These are phyloP conservation scores for Ciconia boyciana DNA, from an alignment of 2,113 vertebrate species.

Conservation along the genomic window DNA sequence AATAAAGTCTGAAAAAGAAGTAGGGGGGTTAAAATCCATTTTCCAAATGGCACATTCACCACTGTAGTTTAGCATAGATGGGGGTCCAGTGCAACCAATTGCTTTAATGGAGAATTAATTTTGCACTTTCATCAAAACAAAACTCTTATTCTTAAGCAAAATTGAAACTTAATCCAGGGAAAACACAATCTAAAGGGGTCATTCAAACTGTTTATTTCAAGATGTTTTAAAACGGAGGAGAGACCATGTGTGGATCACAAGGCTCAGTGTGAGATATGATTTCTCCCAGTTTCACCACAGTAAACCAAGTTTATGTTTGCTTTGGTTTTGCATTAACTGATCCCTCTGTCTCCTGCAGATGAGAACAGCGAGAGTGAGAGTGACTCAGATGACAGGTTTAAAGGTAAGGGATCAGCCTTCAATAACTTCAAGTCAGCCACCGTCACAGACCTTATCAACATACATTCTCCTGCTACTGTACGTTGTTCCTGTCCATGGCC, in stretches of 20 bases:
- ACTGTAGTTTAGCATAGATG: neutral
- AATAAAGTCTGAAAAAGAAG: neutral
- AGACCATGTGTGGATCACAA: neutral
- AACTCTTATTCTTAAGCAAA: neutral
- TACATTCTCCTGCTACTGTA: neutral
- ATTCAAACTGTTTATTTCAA: neutral
- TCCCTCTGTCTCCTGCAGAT: slow-evolving; percentile 79
- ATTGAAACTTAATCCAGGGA: neutral
- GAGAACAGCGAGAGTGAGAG: slow-evolving; percentile 99
- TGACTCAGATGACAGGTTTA: slow-evolving; percentile 98
- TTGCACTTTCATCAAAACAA: neutral
- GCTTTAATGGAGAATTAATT: neutral
- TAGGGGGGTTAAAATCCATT: neutral
- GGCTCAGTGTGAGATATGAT: neutral
- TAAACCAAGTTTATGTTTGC: neutral
- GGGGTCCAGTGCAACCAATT: neutral
- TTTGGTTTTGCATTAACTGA: slow-evolving; percentile 39
- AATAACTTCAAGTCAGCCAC: neutral
- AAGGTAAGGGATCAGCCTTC: slow-evolving; percentile 83
- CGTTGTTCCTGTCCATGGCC: neutral
- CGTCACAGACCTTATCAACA: neutral
- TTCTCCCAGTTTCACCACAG: neutral
- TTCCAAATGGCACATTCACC: neutral
- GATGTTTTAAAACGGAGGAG: neutral
- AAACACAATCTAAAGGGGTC: neutral